A percentile compares a stretch with the other conserved stretches of the same genome.
Conservation (phyloP, 2,797 vertebrate species). For the Leptodactylus fallax region DNA sequence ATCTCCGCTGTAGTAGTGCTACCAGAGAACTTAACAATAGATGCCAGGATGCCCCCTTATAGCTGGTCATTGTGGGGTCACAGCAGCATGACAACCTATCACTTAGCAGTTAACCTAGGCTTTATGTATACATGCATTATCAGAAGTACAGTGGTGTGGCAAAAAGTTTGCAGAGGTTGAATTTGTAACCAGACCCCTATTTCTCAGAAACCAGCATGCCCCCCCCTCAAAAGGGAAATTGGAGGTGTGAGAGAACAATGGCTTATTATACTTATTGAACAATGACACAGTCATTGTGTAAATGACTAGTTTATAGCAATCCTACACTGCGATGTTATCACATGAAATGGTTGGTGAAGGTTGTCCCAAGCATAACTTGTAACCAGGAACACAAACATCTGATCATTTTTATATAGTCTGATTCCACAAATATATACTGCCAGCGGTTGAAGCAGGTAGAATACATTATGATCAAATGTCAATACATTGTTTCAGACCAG, state of each 20-base stretch:
- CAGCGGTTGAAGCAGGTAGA: background rate
- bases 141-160: too few species aligned
- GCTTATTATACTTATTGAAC: background rate
- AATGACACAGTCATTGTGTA: background rate
- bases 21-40: background rate
- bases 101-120: too few species aligned
- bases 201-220: background rate
- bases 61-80: background rate
- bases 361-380: background rate
- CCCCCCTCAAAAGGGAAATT: background rate
- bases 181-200: background rate
- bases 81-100: background rate
- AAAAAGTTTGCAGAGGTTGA: too few species aligned
- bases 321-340: background rate
- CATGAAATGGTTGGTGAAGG: background rate
- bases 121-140: too few species aligned
- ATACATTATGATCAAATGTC: background rate
- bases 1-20: background rate
- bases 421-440: background rate
- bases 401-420: too few species aligned
- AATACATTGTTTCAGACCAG: background rate
- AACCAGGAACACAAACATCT: background rate
- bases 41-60: background rate
- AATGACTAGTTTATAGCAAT: background rate
- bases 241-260: background rate